phyloP scores from a whole-genome alignment of 2,797 vertebrate genomes.

The Coluber constrictor region DNA sequence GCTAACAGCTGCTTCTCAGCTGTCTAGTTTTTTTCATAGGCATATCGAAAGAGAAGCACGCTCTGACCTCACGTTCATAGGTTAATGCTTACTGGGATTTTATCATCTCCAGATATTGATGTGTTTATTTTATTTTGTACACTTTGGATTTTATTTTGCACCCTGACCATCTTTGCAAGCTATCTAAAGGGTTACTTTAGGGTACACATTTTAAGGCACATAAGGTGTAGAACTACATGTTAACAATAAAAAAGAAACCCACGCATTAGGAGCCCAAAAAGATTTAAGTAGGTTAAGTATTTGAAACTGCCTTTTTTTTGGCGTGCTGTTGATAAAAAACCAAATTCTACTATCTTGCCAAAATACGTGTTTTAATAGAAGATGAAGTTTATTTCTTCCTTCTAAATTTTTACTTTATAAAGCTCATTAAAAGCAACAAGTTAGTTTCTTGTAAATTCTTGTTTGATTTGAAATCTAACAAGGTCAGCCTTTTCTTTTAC shows the following conservation, averaged over 20 bases:
- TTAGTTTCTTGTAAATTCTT: neutral
- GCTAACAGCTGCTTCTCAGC: neutral
- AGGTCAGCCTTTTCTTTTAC: neutral
- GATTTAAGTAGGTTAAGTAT: neutral
- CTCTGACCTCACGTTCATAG: neutral
- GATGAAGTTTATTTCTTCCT: neutral
- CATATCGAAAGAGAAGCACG: neutral
- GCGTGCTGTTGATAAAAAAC: neutral
- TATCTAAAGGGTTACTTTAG: neutral
- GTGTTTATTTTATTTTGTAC: neutral
- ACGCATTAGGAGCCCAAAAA: neutral
- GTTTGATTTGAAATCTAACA: neutral
- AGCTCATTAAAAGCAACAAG: neutral
- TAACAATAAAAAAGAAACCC: neutral
- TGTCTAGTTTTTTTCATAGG: neutral
- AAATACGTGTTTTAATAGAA: neutral
- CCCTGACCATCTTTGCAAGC: neutral
- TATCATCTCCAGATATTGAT: neutral
- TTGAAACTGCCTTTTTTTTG: neutral
- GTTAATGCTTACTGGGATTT: neutral
- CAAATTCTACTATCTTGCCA: neutral
- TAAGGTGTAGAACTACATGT: neutral
- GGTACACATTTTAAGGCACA: neutral
- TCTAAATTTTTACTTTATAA: neutral
- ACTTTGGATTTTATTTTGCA: neutral